Base-by-base conservation (phyloP, 1,140 invertebrate species). In the Hycleus phaleratus region DNA sequence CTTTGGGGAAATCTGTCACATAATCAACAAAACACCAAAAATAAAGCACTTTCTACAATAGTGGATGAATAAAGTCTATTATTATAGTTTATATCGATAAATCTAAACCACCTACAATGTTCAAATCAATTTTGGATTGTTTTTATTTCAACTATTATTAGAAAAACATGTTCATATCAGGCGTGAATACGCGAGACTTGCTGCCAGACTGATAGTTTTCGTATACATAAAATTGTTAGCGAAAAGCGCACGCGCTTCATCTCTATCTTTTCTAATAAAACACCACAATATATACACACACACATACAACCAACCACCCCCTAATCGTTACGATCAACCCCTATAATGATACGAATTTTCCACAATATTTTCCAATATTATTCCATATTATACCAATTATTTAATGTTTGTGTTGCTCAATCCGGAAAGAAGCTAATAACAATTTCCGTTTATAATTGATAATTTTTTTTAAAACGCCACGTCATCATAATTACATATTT, bases 301-400 rank as follows among this genome's bases (percentile, higher is more conserved):
- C 18, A 18, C 18, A 18, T 18, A 18, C 18, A 18, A 18, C 18
- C 18, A 44, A 45, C 46, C 39, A 55, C 52, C 52, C 52, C 52
- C 52, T 55, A 55, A 55, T 55, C 52, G 52, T 55, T 55, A 55
- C 52, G 52, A 38, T 46, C 46, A 46, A 32, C 52, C 52, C 52
- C 52, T 53, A 32, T 45, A 46, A 12, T 42, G 6, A 46, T n/a
- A 53, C 24, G 39, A 26, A 38, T 32, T 38, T 32, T 24, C 3
- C 9, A 26, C 32, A 53, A 53, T 45, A 32, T 53, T 53, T 4
- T 26, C 2, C 10, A 18, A 49, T 39, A 38, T 10, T n/a, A 48
- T 11, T 39, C 32, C 11, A 26, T 6, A 25, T 26, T 47, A 10
- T 47, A 32, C 18, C 18, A 9, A 24, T 26, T 47, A 10, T 47